These are phyloP conservation scores for Turnix velox DNA, from an alignment of 2,113 vertebrate species.

Conservation along the genomic window DNA sequence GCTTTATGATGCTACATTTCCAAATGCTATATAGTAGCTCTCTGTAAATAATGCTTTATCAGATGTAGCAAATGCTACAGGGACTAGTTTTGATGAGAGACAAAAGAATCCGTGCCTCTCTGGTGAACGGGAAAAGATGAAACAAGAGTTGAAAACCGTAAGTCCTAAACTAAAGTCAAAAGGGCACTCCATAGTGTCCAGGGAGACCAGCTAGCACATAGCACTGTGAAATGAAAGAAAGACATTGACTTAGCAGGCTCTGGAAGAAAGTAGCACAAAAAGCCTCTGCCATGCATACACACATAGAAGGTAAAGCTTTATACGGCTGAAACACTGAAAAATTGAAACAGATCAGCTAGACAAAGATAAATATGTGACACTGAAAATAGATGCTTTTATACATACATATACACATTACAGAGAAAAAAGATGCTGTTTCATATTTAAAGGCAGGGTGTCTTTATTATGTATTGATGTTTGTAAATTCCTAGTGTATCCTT, in stretches of 20 bases:
- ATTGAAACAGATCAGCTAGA: not conserved
- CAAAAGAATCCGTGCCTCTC: not conserved
- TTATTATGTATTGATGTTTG: not conserved
- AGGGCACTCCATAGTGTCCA: not conserved
- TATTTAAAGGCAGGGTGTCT: not conserved
- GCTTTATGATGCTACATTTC: not conserved
- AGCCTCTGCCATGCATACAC: not conserved
- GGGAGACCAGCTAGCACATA: not conserved
- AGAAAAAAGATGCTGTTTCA: not conserved
- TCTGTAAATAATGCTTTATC: not conserved
- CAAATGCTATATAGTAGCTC: not conserved
- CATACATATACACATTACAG: not conserved
- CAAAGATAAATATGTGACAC: not conserved
- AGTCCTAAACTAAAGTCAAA: constrained; percentile 7
- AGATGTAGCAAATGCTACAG: not conserved
- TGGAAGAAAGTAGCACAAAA: not conserved
- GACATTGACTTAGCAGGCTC: not conserved
- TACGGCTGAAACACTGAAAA: not conserved
- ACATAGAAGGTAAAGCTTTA: not conserved
- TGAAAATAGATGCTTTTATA: not conserved
- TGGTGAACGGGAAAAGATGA: not conserved
- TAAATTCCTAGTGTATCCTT: not conserved
- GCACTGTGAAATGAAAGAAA: constrained; percentile 9
- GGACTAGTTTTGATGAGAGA: not conserved
- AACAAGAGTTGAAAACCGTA: not conserved